Conservation (phyloP, 2,797 vertebrate species). For the Oryzias sinensis region DNA sequence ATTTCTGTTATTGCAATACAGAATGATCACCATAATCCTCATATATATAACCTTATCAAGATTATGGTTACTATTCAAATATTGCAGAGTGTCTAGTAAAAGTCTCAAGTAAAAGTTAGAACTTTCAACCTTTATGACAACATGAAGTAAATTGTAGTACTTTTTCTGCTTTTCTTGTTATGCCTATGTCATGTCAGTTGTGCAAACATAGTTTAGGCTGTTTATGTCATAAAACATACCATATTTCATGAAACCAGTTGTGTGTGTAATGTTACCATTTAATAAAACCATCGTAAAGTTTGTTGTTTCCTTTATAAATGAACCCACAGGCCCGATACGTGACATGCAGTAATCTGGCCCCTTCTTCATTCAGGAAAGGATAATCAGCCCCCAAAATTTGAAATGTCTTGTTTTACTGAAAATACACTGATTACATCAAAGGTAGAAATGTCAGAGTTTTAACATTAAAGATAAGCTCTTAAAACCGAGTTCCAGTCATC, state of each 20-base stretch:
- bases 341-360: conserved; percentile 6
- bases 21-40: too few species aligned
- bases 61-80: too few species aligned
- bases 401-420: too few species aligned
- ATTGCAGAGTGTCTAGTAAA: too few species aligned
- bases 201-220: conserved; percentile 32
- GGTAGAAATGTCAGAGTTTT: too few species aligned
- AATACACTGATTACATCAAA: too few species aligned
- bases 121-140: too few species aligned
- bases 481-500: conserved; percentile 13
- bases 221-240: conserved; percentile 38
- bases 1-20: too few species aligned
- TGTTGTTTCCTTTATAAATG: conserved; percentile 25
- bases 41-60: too few species aligned
- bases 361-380: conserved; percentile 24
- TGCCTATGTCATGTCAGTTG: conserved; percentile 24
- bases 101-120: too few species aligned
- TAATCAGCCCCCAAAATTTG: conserved; percentile 45
- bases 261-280: conserved; percentile 44
- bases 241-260: conserved; percentile 34
- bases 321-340: conserved; percentile 9
- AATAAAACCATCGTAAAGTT: conserved; percentile 49
- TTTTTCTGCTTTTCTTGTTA: conserved; percentile 4
- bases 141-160: too few species aligned
- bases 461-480: too few species aligned